Evolutionary conservation across 2,888 invertebrate genomes (phyloP).

Genomic region (Pteria penguin): DNA sequence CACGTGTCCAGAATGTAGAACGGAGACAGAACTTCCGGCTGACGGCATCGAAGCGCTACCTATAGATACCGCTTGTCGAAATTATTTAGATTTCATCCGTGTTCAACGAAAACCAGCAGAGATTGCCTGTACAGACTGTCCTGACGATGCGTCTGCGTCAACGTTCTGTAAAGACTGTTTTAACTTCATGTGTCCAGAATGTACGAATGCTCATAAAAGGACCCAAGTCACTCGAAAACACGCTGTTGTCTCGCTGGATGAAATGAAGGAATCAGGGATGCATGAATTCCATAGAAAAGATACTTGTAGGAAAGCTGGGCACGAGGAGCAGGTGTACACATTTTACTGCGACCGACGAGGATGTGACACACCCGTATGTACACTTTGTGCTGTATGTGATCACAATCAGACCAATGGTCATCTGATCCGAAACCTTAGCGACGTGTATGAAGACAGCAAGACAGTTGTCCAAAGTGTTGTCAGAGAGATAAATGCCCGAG

Average conservation of each 20-base stretch:
- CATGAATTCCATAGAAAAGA: constrained; percentile 58
- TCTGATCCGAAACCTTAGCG: constrained; percentile 53
- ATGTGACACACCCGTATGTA: constrained; percentile 57
- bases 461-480: constrained; percentile 51
- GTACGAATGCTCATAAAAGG: constrained; percentile 58
- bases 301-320: constrained; percentile 54
- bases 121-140: constrained; percentile 59
- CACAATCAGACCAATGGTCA: constrained; percentile 57
- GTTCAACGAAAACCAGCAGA: constrained; percentile 54
- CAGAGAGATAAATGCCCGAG: constrained; percentile 53
- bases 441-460: constrained; percentile 59
- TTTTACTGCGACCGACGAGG: constrained; percentile 57
- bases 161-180: constrained; percentile 61
- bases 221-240: constrained; percentile 61
- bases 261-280: constrained; percentile 53
- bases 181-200: constrained; percentile 58
- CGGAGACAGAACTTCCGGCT: constrained; percentile 41
- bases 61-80: constrained; percentile 55
- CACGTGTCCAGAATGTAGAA: constrained; percentile 50
- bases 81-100: constrained; percentile 59
- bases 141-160: constrained; percentile 53
- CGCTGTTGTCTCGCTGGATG: constrained; percentile 48
- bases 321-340: constrained; percentile 60
- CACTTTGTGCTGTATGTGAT: constrained; percentile 58
- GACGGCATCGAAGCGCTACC: constrained; percentile 46